Conservation (phyloP, 2,888 invertebrate genomes). For the Eueremaeus valkanovi region DNA sequence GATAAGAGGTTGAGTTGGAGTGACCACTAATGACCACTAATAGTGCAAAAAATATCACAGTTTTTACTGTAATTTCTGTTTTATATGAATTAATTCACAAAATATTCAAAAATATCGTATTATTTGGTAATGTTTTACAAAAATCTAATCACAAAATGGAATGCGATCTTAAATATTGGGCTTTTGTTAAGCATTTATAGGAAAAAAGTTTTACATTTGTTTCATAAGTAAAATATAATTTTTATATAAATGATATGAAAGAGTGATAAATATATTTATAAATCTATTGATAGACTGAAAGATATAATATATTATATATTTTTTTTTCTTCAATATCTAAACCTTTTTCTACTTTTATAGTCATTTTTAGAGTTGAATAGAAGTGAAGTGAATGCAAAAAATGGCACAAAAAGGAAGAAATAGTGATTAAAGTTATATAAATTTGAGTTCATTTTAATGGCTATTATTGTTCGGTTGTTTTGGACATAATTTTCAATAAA, state of each 20-base stretch:
- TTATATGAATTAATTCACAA: background rate
- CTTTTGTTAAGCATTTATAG: background rate
- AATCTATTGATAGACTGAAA: background rate
- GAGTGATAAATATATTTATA: background rate
- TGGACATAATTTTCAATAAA: background rate
- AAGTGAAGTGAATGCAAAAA: background rate
- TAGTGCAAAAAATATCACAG: slow-evolving; percentile 28
- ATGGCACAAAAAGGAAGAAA: slow-evolving; percentile 22
- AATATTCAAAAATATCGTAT: too few species aligned
- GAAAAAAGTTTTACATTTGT: too few species aligned
- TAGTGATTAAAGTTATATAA: background rate
- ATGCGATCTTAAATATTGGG: background rate
- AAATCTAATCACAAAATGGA: slow-evolving; percentile 24
- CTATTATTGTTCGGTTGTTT: background rate
- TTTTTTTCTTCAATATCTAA: background rate
- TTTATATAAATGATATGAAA: background rate
- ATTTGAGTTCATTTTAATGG: background rate
- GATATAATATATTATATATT: background rate
- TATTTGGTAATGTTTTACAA: slow-evolving; percentile 17
- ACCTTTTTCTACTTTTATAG: too few species aligned
- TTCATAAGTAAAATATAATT: too few species aligned
- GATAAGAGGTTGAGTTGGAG: too few species aligned
- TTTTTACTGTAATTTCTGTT: slow-evolving; percentile 21
- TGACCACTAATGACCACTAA: slow-evolving; percentile 21
- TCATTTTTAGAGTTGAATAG: too few species aligned